phyloP scores from a whole-genome alignment of 64 coral and sea anemone species.

The Montipora efflorescens region DNA sequence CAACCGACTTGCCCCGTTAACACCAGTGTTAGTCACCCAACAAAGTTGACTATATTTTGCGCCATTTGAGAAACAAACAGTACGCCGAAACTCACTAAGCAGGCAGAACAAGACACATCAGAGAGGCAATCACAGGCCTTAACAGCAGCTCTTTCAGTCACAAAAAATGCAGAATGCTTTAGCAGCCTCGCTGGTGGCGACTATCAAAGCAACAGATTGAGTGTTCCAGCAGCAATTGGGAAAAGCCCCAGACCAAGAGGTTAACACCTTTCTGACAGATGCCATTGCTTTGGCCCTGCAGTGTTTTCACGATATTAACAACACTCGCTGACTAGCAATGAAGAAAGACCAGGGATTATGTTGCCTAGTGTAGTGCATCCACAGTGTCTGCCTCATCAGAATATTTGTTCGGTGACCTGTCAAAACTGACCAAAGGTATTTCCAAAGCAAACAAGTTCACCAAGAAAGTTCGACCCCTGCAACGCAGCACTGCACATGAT shows the following conservation, averaged over 20 bases:
- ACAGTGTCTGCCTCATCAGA: no score
- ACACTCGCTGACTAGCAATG: neutral
- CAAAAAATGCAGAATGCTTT: constrained; percentile 16
- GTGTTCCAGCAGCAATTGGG: neutral
- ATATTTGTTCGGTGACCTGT: no score
- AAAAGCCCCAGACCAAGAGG: neutral
- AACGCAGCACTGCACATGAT: neutral
- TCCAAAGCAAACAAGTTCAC: constrained; percentile 26
- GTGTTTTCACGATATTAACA: constrained; percentile 27
- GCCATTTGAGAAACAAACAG: neutral
- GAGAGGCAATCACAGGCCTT: neutral
- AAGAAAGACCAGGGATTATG: no score
- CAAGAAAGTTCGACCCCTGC: neutral
- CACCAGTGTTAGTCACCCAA: neutral
- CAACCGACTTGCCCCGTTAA: neutral
- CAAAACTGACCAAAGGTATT: no score
- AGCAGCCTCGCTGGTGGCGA: neutral
- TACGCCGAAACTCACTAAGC: neutral
- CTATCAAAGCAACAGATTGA: neutral
- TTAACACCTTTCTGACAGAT: constrained; percentile 14
- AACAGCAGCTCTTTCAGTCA: neutral
- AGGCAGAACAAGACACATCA: neutral
- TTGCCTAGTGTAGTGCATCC: no score
- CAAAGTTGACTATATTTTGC: neutral
- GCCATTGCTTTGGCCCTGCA: neutral